Base-by-base conservation (phyloP, 2,888 invertebrate genomes). In the Phlogophora meticulosa region DNA sequence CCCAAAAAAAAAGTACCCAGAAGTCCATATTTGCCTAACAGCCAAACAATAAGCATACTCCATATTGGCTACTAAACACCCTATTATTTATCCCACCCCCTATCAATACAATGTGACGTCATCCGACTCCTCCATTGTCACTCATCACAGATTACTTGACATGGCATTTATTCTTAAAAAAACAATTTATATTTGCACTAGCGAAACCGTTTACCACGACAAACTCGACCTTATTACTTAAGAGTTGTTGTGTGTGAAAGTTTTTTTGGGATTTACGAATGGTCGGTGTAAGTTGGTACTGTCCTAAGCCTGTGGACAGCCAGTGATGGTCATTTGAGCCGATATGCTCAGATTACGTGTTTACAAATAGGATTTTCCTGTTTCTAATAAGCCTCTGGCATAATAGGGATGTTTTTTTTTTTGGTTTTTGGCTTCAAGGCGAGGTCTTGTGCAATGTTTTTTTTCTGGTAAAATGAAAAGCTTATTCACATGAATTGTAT, bases 241-340 rank as follows among this genome's bases (percentile, higher is more conserved):
- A 0, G 0, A 11, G 2, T 2, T 13, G 1, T 17, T 17, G 1
- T 1, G 9, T 1, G 24, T 32, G 7, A 7, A 7, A 43, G 0
- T 4, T 34, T 15, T 20, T 52, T 62, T 17, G 0, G 5, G 2
- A 34, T 60, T 61, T 34, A 11, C 3, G 10, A 9, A 0, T 20
- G 13, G 34, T 56, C 4, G 1, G 4, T 13, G 17, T 56, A 38
- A 40, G 51, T 71, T 74, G 57, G 70, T 65, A 9, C 11, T 22
- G 20, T 20, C 57, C 43, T 57, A 68, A 70, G 24, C 64, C 52
- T 45, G 65, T 78, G 79, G 80, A 84, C 67, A 71, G 55, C 45
- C 67, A 57, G 72, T 81, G 88, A 83, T 86, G 88, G 90, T 87
- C 88, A 92, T 90, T 87, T 83, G 88, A 92, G 85, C 83, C 86